Evolutionary conservation across 92 coral and sea anemone genomes (phyloP), one percentile per base, ranked within the genome.

Genomic region (Porites lobata): DNA sequence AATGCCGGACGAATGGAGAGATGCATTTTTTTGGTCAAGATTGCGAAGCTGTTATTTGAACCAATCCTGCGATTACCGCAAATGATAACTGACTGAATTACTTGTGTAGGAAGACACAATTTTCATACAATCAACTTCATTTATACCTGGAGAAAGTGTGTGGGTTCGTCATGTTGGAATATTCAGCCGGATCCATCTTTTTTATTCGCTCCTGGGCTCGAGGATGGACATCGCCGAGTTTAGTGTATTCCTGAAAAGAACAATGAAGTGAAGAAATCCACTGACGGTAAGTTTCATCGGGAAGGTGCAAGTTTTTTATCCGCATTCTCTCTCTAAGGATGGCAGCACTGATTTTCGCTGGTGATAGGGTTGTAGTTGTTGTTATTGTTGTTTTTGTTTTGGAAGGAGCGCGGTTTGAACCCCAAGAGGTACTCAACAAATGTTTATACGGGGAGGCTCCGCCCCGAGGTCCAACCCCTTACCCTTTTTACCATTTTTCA

Each of bases 161-260:
- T 1, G 99, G 98, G 78, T 85, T 87, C 11, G 89, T 86, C 91
- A 98, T 81, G 90, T 98, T 98, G 73, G 95, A 87, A 78, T 86
- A 96, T 89, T 98, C 99, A 3, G 96, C 91, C 6, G 99, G 99
- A 81, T 98, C 95, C 56, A 87, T 84, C 83, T 94, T 98, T 65
- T 88, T 90, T 19, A 96, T 85, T 47, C 96, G 91, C 61, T 95
- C 92, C 54, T 98, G 98, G 61, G 89, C 98, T 20, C 94, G 92
- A 13, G 99, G 93, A 76, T 96, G 99, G 20, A 93, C 69, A 12
- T 98, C 99, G 8, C 87, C 88, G 59, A 96, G 90, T 78, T 95
- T 94, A 2, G 99, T 95, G 75, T 94, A 98, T 11, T 93, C 96
- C 99, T 96, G 89, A 32, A 69, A 26, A 52, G 22, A 38, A 56